These are phyloP conservation scores for Callimorpha dominula DNA, from an alignment of 2,888 invertebrate genomes.

Conservation along the genomic window DNA sequence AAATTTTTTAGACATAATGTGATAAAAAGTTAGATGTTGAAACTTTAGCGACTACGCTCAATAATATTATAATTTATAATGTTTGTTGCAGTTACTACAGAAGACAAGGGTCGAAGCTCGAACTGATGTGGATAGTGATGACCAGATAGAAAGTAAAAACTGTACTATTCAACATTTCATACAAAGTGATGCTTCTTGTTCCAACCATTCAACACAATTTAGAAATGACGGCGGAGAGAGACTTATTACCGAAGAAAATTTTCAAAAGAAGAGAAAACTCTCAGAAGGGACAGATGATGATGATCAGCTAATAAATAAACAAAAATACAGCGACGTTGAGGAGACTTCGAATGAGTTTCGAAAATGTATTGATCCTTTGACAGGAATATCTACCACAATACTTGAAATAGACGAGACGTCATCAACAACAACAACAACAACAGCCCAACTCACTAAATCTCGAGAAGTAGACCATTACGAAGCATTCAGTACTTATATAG, in stretches of 20 bases:
- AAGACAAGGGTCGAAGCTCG: not conserved
- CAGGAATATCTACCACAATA: not conserved
- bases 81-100: not conserved
- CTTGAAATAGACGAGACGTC: not conserved
- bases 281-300: not conserved
- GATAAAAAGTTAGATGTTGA: not conserved
- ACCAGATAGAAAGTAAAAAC: not conserved
- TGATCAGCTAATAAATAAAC: not conserved
- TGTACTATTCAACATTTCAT: not conserved
- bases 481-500: constrained; percentile 14
- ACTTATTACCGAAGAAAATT: not conserved
- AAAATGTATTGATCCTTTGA: not conserved
- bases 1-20: too few species aligned
- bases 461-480: constrained; percentile 6
- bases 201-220: not conserved
- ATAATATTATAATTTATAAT: not conserved
- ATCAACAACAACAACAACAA: not conserved
- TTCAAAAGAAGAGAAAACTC: not conserved
- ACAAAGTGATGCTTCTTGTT: constrained; percentile 8
- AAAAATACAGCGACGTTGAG: not conserved
- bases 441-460: not conserved
- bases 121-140: not conserved
- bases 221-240: not conserved
- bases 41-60: not conserved
- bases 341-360: not conserved